These are phyloP conservation scores for Ictalurus punctatus DNA, from an alignment of 2,113 vertebrate genomes.

Conservation along the genomic window DNA sequence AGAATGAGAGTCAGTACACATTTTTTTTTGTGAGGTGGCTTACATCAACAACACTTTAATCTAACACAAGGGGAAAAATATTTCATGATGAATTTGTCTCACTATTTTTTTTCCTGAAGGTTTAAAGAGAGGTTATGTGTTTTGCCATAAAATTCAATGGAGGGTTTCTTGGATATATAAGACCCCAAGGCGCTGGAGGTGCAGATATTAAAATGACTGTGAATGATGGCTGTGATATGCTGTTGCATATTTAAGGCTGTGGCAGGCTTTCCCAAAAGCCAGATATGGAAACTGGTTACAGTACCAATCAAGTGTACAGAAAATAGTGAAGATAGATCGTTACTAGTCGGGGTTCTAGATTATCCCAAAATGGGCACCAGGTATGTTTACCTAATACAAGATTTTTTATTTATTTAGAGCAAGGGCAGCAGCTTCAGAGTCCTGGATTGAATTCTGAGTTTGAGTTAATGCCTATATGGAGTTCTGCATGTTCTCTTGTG, in stretches of 20 bases:
- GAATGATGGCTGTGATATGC: slow-evolving; percentile 18
- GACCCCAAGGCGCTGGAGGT: slow-evolving; percentile 16
- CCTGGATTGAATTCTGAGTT: neutral
- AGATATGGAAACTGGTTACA: neutral
- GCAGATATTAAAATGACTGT: slow-evolving; percentile 35
- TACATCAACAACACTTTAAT: neutral
- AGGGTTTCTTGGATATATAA: slow-evolving; percentile 10
- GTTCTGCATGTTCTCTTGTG: neutral
- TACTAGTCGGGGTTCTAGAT: neutral
- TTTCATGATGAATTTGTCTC: slow-evolving; percentile 6
- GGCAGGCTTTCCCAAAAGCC: neutral
- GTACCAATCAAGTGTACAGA: neutral
- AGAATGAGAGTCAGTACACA: neutral
- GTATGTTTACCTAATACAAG: neutral
- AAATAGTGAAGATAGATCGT: neutral
- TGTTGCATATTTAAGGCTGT: neutral
- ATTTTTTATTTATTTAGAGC: neutral
- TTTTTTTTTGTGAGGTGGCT: neutral
- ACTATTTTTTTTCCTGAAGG: neutral
- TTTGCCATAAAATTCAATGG: neutral
- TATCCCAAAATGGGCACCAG: neutral
- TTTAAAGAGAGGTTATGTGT: slow-evolving; percentile 25
- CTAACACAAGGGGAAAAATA: neutral
- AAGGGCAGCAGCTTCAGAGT: neutral
- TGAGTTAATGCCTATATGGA: neutral